A percentile compares a stretch with the other conserved stretches of the same genome.
These are phyloP conservation scores for Orthosia cruda DNA, from an alignment of 2,888 invertebrate species.

Conservation along the genomic window DNA sequence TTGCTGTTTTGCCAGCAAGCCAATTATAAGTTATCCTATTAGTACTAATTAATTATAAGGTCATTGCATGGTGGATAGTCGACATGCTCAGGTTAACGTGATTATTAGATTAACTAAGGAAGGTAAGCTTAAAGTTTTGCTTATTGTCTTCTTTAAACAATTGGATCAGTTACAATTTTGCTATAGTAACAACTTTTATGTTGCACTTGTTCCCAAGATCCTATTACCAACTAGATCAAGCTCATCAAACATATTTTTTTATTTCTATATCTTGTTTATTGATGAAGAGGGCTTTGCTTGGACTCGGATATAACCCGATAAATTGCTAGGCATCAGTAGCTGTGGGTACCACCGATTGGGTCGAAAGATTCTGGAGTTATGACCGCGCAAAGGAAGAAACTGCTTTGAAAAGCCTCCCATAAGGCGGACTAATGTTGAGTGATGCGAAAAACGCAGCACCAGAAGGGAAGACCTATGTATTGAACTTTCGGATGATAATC, in stretches of 20 bases:
- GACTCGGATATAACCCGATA: too few species aligned
- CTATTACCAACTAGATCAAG: neutral
- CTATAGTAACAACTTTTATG: neutral
- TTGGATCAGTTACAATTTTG: constrained; percentile 22
- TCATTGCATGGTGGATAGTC: constrained; percentile 28
- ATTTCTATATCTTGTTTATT: too few species aligned
- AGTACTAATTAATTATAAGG: constrained; percentile 49
- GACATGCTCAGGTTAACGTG: constrained; percentile 15
- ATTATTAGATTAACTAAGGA: constrained; percentile 40
- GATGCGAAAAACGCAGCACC: neutral
- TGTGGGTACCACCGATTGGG: neutral
- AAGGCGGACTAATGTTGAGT: neutral
- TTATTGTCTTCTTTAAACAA: constrained; percentile 9
- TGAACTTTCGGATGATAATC: too few species aligned
- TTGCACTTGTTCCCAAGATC: too few species aligned
- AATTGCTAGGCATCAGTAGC: neutral
- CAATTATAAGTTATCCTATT: constrained; percentile 54
- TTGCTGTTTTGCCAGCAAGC: constrained; percentile 17
- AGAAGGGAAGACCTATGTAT: too few species aligned
- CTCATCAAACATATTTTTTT: too few species aligned
- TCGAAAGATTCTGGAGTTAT: too few species aligned
- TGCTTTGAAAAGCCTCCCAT: neutral
- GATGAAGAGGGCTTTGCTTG: too few species aligned
- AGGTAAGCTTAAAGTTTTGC: constrained; percentile 22
- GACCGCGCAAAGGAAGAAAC: too few species aligned